A percentile compares a stretch with the other conserved stretches of the same genome.
phyloP scores from a whole-genome alignment of 2,113 vertebrate species.

The Hippolais icterina region DNA sequence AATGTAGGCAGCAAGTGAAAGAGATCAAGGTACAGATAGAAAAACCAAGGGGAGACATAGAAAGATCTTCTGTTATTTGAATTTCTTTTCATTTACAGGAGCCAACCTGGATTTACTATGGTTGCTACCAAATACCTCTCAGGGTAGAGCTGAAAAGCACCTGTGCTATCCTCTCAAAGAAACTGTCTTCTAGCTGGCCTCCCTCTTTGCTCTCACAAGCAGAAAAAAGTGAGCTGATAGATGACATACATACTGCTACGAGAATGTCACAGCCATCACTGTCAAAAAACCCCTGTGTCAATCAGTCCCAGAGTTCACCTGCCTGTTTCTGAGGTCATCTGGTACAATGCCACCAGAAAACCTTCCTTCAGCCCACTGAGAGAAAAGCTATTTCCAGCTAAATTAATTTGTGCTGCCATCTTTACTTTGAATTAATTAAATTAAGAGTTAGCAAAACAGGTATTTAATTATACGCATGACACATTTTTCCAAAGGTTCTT shows the following conservation, averaged over 20 bases:
- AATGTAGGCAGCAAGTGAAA: neutral
- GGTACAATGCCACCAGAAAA: neutral
- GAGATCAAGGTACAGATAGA: neutral
- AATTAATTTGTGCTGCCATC: slow-evolving; percentile 50
- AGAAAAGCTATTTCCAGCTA: slow-evolving; percentile 34
- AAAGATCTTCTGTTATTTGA: neutral
- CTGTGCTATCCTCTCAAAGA: neutral
- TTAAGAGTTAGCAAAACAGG: slow-evolving; percentile 57
- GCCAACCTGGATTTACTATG: neutral
- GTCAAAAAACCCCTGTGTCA: neutral
- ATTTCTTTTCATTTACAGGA: neutral
- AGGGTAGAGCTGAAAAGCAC: neutral
- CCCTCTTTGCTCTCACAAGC: neutral
- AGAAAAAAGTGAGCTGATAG: neutral
- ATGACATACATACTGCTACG: neutral
- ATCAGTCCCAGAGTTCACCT: neutral
- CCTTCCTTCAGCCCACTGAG: neutral
- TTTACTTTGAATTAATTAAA: slow-evolving; percentile 48
- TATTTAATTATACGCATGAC: slow-evolving; percentile 56
- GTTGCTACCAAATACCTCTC: neutral
- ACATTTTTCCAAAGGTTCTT: slow-evolving; percentile 59
- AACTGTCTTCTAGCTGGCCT: neutral
- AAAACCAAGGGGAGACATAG: neutral
- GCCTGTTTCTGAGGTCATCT: neutral
- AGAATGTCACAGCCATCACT: neutral